These are phyloP conservation scores for Gibbula magus DNA, from an alignment of 2,888 invertebrate species.

Conservation along the genomic window DNA sequence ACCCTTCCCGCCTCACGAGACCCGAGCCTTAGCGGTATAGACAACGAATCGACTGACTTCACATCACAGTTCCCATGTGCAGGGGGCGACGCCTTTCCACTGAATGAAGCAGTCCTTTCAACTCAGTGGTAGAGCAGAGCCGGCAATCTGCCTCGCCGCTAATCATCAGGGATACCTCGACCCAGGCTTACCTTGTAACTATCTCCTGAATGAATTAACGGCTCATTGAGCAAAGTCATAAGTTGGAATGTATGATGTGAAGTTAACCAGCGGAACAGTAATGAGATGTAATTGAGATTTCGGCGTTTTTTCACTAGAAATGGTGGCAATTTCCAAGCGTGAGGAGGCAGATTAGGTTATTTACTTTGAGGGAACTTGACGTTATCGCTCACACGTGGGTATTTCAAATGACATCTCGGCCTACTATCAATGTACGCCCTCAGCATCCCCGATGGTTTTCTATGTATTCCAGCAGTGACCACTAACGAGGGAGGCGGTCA, in stretches of 20 bases:
- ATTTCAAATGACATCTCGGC: too few species aligned
- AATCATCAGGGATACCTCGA: neutral
- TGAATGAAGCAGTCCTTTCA: neutral
- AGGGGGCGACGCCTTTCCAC: neutral
- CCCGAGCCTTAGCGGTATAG: neutral
- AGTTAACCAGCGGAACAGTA: neutral
- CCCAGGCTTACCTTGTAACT: neutral
- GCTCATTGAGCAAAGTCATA: neutral
- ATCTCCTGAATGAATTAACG: neutral
- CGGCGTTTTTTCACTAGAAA: neutral
- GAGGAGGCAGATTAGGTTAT: too few species aligned
- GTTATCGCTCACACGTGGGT: too few species aligned
- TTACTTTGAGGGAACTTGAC: too few species aligned
- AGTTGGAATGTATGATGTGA: neutral
- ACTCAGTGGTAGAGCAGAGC: neutral
- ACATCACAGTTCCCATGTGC: neutral
- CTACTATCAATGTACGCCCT: too few species aligned
- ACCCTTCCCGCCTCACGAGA: neutral
- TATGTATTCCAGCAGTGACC: neutral
- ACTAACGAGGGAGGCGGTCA: neutral
- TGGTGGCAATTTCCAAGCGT: too few species aligned
- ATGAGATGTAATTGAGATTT: neutral
- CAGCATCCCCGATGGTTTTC: neutral
- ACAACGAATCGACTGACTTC: neutral
- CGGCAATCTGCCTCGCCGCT: neutral